Base-by-base conservation (phyloP, 2,888 invertebrate genomes). In the Drosophila leonis region DNA sequence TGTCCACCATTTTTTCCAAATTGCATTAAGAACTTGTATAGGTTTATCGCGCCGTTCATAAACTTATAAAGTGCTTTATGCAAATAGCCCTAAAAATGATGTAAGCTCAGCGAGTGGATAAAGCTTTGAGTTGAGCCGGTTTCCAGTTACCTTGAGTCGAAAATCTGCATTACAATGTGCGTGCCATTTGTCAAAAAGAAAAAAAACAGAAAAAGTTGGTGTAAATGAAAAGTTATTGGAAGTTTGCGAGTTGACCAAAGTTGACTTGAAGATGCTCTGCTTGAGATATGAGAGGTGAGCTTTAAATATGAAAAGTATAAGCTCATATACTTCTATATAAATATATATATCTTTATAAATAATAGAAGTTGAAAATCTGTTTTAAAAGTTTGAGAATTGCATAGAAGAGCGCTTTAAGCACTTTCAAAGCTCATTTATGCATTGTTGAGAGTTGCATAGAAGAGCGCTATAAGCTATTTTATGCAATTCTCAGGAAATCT, bases 111-210 rank as follows among this genome's bases (percentile, higher is more conserved):
- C 18, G 27, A 35, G 9, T 18, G 33, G 20, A 33, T 31, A 24
- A 46, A 57, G 29, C 29, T 35, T 49, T 52, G 10, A 41, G 60
- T 29, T 75, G 33, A 64, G 67, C 72, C 48, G 49, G 82, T 75
- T 82, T 75, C 55, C 20, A 63, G 72, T 72, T 76, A 76, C 72
- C 62, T 56, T 64, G 65, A 71, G 52, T 49, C 60, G n/a, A 12
- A 82, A 87, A 83, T 83, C 78, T 88, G 75, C 89, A 86, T 86
- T 72, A 83, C 80, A 83, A 83, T 83, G 55, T 65, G 59, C 54
- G 52, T 63, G 41, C 54, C 73, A 78, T 83, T 88, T 86, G 73
- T 88, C 86, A 88, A 59, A 73, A 15, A 18, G n/a, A 39, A 6
- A 41, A 41, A 0, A 12, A 13, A 18, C 5, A 10, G 10, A 31